Percentiles rank a stretch among this genome's conserved stretches.
phyloP scores from a whole-genome alignment of 2,888 invertebrate species.

The Liopterus haemorrhoidalis region DNA sequence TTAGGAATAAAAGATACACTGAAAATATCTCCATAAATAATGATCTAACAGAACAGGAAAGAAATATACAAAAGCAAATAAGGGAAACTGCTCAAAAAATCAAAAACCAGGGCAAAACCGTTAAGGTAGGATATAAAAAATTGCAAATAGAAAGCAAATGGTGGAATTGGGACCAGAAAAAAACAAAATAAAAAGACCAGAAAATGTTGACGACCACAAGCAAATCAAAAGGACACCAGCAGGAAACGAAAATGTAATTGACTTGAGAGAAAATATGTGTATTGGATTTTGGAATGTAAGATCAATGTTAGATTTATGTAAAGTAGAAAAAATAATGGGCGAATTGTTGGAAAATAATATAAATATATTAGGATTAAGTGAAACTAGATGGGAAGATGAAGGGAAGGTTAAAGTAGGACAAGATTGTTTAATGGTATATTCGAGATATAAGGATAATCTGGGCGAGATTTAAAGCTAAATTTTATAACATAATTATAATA shows the following conservation, averaged over 20 bases:
- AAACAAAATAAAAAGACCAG: neutral
- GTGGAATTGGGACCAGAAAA: neutral
- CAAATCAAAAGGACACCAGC: neutral
- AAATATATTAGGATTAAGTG: no score
- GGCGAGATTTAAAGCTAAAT: constrained; percentile 1
- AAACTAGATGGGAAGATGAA: no score
- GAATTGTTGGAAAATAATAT: no score
- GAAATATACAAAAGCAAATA: neutral
- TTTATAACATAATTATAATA: neutral
- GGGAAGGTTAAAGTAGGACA: no score
- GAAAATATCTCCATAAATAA: neutral
- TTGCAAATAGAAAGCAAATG: neutral
- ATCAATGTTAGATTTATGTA: no score
- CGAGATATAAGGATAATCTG: neutral
- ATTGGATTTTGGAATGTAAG: no score
- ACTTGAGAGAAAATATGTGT: no score
- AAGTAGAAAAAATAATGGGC: no score
- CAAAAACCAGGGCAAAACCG: neutral
- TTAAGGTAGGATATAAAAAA: neutral
- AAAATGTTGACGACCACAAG: neutral
- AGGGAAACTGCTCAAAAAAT: neutral
- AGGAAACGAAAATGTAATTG: neutral
- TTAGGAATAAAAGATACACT: no score
- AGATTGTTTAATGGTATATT: no score
- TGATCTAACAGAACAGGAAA: neutral